Conservation (phyloP, 1,140 invertebrate genomes). For the Sitobion miscanthi region DNA sequence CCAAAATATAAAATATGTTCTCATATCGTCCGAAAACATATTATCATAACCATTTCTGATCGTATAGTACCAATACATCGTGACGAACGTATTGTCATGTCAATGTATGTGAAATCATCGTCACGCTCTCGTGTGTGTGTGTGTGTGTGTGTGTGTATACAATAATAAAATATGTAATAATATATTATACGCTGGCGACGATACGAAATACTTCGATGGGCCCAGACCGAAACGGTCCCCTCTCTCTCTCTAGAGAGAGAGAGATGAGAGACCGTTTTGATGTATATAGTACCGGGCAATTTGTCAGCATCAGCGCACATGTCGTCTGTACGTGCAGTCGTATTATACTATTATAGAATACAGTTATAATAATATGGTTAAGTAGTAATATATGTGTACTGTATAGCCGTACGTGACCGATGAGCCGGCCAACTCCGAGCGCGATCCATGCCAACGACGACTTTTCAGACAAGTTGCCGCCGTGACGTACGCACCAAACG, state of each 20-base stretch:
- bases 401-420: neutral
- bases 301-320: slow-evolving; percentile 42
- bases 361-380: slow-evolving; percentile 1
- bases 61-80: neutral
- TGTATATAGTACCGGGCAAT: neutral
- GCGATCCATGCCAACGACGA: neutral
- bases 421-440: neutral
- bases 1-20: neutral
- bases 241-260: no score
- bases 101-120: neutral
- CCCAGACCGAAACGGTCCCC: slow-evolving; percentile 28
- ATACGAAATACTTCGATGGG: neutral
- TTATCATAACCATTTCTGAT: neutral
- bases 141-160: neutral
- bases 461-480: slow-evolving; percentile 1
- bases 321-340: neutral
- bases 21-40: neutral
- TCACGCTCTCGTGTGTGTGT: neutral
- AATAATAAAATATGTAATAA: slow-evolving; percentile 19
- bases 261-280: neutral
- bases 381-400: neutral
- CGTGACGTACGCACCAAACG: neutral
- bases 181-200: neutral
- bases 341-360: neutral
- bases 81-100: neutral